phyloP scores from a whole-genome alignment of 1,140 invertebrate species.

The Cecropterus lyciades region DNA sequence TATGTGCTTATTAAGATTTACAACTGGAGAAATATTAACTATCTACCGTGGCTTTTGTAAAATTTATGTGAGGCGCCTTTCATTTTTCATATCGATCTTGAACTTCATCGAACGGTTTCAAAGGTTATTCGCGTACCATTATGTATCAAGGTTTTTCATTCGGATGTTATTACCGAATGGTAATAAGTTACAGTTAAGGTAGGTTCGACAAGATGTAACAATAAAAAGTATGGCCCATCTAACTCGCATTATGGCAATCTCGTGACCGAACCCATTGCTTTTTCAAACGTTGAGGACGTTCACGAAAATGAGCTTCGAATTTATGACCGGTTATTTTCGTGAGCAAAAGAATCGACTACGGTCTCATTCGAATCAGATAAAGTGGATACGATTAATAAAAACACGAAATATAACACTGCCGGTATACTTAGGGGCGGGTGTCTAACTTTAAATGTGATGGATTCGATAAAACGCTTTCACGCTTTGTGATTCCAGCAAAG shows the following conservation, averaged over 20 bases:
- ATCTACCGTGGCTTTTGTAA: neutral
- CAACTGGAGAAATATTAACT: no score
- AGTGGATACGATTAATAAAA: slow-evolving; percentile 58
- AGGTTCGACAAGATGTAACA: slow-evolving; percentile 69
- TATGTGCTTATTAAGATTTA: no score
- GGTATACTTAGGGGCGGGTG: slow-evolving; percentile 19
- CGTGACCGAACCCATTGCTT: slow-evolving; percentile 72
- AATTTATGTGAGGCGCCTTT: neutral
- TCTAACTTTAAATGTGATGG: slow-evolving; percentile 24
- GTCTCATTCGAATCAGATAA: slow-evolving; percentile 52
- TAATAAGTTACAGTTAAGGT: slow-evolving; percentile 62
- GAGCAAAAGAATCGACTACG: slow-evolving; percentile 49
- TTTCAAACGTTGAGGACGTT: slow-evolving; percentile 63
- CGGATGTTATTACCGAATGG: slow-evolving; percentile 51
- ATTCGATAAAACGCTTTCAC: slow-evolving; percentile 17
- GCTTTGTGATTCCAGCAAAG: neutral
- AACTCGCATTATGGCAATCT: slow-evolving; percentile 65
- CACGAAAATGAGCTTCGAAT: slow-evolving; percentile 73
- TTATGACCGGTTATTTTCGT: slow-evolving; percentile 60
- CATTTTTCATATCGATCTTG: slow-evolving; percentile 44
- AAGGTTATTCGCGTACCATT: slow-evolving; percentile 45
- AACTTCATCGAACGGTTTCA: slow-evolving; percentile 55
- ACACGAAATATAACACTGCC: slow-evolving; percentile 39
- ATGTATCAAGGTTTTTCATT: slow-evolving; percentile 58
- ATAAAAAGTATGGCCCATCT: slow-evolving; percentile 61